These are phyloP conservation scores for Odontesthes bonariensis DNA, from an alignment of 2,113 vertebrate genomes.

Conservation along the genomic window DNA sequence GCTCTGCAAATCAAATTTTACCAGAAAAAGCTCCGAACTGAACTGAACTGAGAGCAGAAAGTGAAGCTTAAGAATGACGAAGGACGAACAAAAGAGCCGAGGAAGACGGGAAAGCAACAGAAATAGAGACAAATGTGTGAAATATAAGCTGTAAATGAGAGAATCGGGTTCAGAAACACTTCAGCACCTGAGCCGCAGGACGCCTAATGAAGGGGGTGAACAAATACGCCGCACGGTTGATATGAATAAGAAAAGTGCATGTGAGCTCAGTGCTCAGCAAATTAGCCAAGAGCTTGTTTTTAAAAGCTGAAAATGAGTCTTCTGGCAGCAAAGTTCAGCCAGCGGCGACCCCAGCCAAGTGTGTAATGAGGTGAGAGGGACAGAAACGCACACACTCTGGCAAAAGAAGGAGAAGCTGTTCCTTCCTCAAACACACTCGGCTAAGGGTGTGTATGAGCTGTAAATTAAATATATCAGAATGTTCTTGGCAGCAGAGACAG, in stretches of 20 bases:
- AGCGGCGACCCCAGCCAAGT: constrained; percentile 70
- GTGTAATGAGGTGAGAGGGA: constrained; percentile 81
- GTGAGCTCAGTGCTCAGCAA: constrained; percentile 67
- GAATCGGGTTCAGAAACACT: not conserved
- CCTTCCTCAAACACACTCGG: constrained; percentile 15
- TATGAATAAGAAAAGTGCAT: constrained; percentile 71
- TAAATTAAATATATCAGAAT: constrained; percentile 64
- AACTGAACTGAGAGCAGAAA: too few relatives aligned
- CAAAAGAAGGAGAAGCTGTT: constrained; percentile 33
- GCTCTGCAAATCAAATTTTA: too few relatives aligned
- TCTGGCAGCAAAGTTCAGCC: constrained; percentile 76
- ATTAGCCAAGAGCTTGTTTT: constrained; percentile 73
- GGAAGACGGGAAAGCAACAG: too few relatives aligned
- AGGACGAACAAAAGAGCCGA: too few relatives aligned
- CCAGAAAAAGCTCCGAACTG: too few relatives aligned
- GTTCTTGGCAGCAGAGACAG: constrained; percentile 47
- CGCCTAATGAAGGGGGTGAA: constrained; percentile 25
- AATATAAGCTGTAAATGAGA: too few relatives aligned
- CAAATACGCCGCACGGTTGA: constrained; percentile 37
- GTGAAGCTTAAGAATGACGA: too few relatives aligned
- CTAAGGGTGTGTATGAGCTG: constrained; percentile 40
- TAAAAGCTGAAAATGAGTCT: constrained; percentile 74
- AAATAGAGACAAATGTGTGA: too few relatives aligned
- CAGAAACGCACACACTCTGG: constrained; percentile 31
- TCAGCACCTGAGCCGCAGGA: constrained; percentile 20